Percentiles rank a stretch among this genome's conserved stretches.
These are phyloP conservation scores for Aurelia sp. DNA, from an alignment of 30 jellyfish, hydroid and myxozoan genomes.

Conservation along the genomic window DNA sequence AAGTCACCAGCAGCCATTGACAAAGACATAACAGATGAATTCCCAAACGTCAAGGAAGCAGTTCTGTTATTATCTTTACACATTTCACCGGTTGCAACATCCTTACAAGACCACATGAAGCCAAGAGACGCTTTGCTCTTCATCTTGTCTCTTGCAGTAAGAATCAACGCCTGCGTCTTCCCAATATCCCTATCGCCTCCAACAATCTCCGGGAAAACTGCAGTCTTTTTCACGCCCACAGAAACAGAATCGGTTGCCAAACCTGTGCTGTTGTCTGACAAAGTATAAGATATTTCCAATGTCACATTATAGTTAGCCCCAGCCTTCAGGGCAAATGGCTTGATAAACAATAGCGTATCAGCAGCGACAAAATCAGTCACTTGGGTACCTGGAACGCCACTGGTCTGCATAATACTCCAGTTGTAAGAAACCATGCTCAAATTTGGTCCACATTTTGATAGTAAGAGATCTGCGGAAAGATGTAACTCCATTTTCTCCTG, in stretches of 20 bases:
- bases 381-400: not conserved
- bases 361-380: not conserved
- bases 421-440: slow-evolving; percentile 8
- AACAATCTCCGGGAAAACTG: slow-evolving; percentile 24
- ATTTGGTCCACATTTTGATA: slow-evolving; percentile 40
- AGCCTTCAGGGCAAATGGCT: slow-evolving; percentile 19
- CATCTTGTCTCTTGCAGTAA: slow-evolving; percentile 9
- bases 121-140: not conserved
- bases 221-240: slow-evolving; percentile 10
- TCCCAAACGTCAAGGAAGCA: slow-evolving; percentile 15
- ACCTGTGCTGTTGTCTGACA: slow-evolving; percentile 32
- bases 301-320: slow-evolving; percentile 8
- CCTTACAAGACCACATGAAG: slow-evolving; percentile 52
- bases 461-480: slow-evolving; percentile 8
- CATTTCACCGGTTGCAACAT: slow-evolving; percentile 5
- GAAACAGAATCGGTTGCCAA: slow-evolving; percentile 5
- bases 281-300: slow-evolving; percentile 2
- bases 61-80: slow-evolving; percentile 7
- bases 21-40: not conserved
- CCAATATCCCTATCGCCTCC: slow-evolving; percentile 73
- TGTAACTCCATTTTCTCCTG: not conserved
- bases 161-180: slow-evolving; percentile 25
- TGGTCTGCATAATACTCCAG: slow-evolving; percentile 28
- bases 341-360: not conserved
- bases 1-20: slow-evolving; percentile 43